Base-by-base conservation (phyloP, 2,797 vertebrate species). In the Propithecus perrieri region DNA sequence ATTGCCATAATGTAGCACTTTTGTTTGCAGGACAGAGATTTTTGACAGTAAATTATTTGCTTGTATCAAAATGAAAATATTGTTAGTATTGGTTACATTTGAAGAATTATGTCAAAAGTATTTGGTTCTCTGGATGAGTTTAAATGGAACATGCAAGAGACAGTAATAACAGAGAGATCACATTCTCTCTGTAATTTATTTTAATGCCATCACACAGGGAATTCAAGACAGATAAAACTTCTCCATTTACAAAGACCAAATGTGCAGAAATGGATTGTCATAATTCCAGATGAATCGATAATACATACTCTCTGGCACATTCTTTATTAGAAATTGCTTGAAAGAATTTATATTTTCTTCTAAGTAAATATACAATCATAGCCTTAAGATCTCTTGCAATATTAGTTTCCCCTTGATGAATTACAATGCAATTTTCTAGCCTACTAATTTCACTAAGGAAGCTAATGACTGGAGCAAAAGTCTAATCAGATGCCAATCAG, bases 401-500 rank as follows among this genome's bases (percentile, higher is more conserved):
- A 80, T 98, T 98, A 96, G 97, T 98, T 98, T 98, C 95, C 96
- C 97, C 97, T 98, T 98, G 97, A 98, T 99, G 98, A 99, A 99
- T 99, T 99, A 99, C 98, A 98, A 98, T 99, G 99, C 98, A 99
- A 99, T 99, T 99, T 99, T 99, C 99, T 99, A 99, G 98, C 98
- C 99, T 99, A 99, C 99, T 99, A 99, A 99, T 99, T 99, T 99
- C 98, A 99, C 99, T 99, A 98, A 99, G 99, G 99, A 99, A 99
- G 99, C 99, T 99, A 99, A 99, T 99, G 99, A 99, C 99, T 99
- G 98, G 98, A 99, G 99, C 99, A 99, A 99, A 99, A 99, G 98
- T 98, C 98, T 99, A 99, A 99, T 99, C 99, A 99, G 99, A 99
- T 99, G 99, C 99, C 99, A 99, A 99, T 99, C 99, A 99, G 99